Evolutionary conservation across 2,797 vertebrate species (phyloP).

Genomic region (Danio aesculapii): DNA sequence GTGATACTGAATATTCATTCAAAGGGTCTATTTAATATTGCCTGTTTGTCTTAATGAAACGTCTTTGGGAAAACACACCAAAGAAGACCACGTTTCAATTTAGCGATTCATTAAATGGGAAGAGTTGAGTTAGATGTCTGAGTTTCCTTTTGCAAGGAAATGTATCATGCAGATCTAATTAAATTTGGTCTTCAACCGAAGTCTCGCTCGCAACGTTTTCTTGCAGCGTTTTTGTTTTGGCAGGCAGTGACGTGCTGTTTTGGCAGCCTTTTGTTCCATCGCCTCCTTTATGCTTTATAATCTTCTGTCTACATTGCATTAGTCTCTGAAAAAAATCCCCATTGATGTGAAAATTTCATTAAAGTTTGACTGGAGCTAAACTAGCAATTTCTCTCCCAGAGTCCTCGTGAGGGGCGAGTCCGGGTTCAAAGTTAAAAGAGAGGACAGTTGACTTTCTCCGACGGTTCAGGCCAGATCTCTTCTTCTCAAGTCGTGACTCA

Average conservation of each 20-base stretch:
- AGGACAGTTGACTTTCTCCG: constrained; percentile 57
- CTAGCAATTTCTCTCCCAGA: constrained; percentile 27
- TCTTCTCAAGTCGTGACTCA: constrained; percentile 63
- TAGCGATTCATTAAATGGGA: constrained; percentile 23
- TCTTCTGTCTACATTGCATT: constrained; percentile 49
- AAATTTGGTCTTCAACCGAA: constrained; percentile 30
- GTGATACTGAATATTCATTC: not conserved
- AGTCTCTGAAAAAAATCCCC: constrained; percentile 43
- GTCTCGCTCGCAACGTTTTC: constrained; percentile 33
- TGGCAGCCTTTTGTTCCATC: constrained; percentile 47
- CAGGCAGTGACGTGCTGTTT: constrained; percentile 43
- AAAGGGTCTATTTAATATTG: constrained; percentile 7
- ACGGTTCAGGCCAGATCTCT: constrained; percentile 68
- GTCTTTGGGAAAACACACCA: not conserved
- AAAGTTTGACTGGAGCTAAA: constrained; percentile 44
- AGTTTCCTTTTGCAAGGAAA: constrained; percentile 46
- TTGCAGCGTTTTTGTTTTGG: constrained; percentile 37
- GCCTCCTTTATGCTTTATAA: constrained; percentile 46
- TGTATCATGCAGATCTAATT: constrained; percentile 50
- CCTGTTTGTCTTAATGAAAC: constrained; percentile 18
- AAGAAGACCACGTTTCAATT: not conserved
- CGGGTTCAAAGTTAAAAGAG: constrained; percentile 53
- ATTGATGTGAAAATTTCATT: constrained; percentile 48
- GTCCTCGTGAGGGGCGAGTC: constrained; percentile 25
- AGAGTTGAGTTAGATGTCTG: constrained; percentile 26